phyloP scores from a whole-genome alignment of 2,113 vertebrate genomes.

The Cyanoramphus novaezelandiae region DNA sequence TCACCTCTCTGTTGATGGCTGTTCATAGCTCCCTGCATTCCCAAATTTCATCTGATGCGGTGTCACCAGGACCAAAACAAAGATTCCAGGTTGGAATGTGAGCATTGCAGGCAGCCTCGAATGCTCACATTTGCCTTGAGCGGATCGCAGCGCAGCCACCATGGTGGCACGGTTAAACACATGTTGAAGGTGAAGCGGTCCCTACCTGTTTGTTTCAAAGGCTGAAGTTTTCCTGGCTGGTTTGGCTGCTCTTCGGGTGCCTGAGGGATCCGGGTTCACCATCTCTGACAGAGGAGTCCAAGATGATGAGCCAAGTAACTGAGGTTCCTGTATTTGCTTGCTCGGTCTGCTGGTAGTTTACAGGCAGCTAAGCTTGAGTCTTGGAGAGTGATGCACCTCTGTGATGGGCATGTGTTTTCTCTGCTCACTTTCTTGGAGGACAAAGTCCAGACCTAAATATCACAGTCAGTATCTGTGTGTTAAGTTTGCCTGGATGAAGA shows the following conservation, averaged over 20 bases:
- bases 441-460: neutral
- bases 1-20: neutral
- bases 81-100: neutral
- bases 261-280: neutral
- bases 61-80: neutral
- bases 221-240: constrained; percentile 28
- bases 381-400: neutral
- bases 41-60: neutral
- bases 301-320: neutral
- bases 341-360: neutral
- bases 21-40: accelerated
- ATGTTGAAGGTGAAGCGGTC: neutral
- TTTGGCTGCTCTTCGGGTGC: neutral
- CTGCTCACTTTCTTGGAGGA: neutral
- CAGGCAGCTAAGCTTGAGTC: neutral
- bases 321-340: neutral
- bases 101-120: neutral
- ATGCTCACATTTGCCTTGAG: neutral
- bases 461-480: neutral
- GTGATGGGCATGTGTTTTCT: neutral
- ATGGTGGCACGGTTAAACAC: neutral
- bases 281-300: neutral
- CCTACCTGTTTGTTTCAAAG: neutral
- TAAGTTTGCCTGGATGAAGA: neutral
- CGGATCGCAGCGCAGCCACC: accelerated